Conservation (phyloP, 2,797 vertebrate genomes). For the Melanotaenia boesemani region DNA sequence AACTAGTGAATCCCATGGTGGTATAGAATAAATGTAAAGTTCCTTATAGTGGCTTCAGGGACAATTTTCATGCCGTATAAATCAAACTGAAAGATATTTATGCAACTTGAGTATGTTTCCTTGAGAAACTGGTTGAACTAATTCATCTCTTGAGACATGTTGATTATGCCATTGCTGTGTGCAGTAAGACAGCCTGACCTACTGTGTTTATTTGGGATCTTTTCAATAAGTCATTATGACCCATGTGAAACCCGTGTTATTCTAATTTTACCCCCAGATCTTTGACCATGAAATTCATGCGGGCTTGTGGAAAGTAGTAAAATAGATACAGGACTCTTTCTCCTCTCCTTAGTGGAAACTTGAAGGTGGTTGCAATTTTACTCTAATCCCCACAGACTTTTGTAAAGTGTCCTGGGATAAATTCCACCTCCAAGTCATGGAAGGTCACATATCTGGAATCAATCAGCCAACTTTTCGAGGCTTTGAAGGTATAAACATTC, state of each 20-base stretch:
- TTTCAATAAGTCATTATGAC: constrained; percentile 8
- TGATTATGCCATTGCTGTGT: constrained; percentile 10
- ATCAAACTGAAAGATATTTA: constrained; percentile 48
- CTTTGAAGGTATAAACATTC: not conserved
- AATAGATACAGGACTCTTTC: constrained; percentile 19
- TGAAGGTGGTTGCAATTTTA: constrained; percentile 44
- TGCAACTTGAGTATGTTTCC: not conserved
- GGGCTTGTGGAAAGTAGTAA: constrained; percentile 27
- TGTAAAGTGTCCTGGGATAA: constrained; percentile 57
- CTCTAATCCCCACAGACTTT: constrained; percentile 55
- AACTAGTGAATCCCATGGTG: not conserved
- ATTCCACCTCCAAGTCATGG: constrained; percentile 27
- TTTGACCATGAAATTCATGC: constrained; percentile 32
- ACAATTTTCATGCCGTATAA: constrained; percentile 13
- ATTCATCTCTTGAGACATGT: constrained; percentile 12
- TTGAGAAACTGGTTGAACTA: constrained; percentile 10
- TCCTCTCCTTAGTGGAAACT: constrained; percentile 39
- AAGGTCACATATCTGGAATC: constrained; percentile 53
- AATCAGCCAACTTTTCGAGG: constrained; percentile 31
- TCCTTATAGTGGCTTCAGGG: constrained; percentile 9
- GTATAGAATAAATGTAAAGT: constrained; percentile 2
- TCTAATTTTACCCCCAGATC: constrained; percentile 23
- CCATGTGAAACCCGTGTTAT: constrained; percentile 9
- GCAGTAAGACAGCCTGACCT: constrained; percentile 20
- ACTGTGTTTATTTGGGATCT: constrained; percentile 26